Evolutionary conservation across 2,888 invertebrate genomes (phyloP).

Genomic region (Xanthorhoe designata): DNA sequence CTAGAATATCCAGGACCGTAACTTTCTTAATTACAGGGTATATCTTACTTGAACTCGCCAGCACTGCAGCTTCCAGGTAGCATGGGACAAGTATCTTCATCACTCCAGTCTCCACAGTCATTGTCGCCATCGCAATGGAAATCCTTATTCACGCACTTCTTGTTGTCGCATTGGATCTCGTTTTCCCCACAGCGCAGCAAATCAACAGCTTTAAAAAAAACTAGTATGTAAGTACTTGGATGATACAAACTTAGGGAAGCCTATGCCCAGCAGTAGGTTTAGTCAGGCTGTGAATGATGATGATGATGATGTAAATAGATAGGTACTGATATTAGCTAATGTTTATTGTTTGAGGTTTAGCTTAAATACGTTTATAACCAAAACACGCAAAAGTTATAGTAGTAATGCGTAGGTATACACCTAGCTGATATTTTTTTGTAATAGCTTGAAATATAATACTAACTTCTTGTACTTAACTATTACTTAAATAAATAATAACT

Average conservation of each 20-base stretch:
- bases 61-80: constrained; percentile 88
- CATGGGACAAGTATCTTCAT: constrained; percentile 91
- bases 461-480: too few species aligned
- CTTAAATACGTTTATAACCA: too few species aligned
- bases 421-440: too few species aligned
- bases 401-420: too few species aligned
- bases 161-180: constrained; percentile 90
- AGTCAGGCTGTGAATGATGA: too few species aligned
- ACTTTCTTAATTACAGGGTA: not conserved
- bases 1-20: not conserved
- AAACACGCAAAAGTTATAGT: too few species aligned
- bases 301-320: too few species aligned
- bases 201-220: constrained; percentile 62
- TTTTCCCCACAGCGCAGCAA: constrained; percentile 89
- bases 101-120: constrained; percentile 95
- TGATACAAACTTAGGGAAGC: too few species aligned
- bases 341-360: too few species aligned
- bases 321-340: too few species aligned
- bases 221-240: not conserved
- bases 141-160: constrained; percentile 89
- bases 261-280: too few species aligned
- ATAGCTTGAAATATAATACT: too few species aligned
- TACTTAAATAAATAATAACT: constrained; percentile 50
- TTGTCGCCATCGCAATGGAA: constrained; percentile 94
- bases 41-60: constrained; percentile 89